Evolutionary conservation across 2,797 vertebrate genomes (phyloP).

Genomic region (Pantherophis vulpinus): DNA sequence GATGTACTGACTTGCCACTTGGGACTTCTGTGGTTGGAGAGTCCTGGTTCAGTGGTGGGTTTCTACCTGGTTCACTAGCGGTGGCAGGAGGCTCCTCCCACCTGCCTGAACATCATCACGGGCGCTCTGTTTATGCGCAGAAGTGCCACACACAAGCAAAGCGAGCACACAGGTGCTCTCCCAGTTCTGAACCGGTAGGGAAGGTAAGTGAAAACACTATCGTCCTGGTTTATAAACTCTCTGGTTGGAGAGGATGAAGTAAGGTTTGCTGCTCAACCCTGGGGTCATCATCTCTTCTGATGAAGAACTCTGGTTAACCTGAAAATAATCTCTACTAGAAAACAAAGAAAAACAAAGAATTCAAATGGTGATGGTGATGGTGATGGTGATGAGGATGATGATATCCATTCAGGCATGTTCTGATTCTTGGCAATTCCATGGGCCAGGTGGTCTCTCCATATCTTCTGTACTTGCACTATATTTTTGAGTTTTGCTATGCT

Average conservation of each 20-base stretch:
- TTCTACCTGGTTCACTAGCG: too few relatives aligned
- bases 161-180: too few relatives aligned
- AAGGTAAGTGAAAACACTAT: too few relatives aligned
- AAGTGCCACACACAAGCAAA: rapidly evolving
- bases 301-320: neutral
- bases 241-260: neutral
- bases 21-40: neutral
- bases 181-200: too few relatives aligned
- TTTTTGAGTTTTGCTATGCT: neutral
- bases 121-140: too few relatives aligned
- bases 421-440: neutral
- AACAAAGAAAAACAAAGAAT: neutral
- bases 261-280: neutral
- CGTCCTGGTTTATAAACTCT: neutral
- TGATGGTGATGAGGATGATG: too few relatives aligned
- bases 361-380: neutral
- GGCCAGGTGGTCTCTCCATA: neutral
- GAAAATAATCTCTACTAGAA: neutral
- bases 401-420: neutral
- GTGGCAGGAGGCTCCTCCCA: too few relatives aligned
- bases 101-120: too few relatives aligned
- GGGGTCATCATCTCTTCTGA: neutral
- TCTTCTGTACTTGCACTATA: neutral
- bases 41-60: neutral
- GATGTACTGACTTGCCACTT: neutral